Evolutionary conservation across 2,113 vertebrate species (phyloP), one percentile per base, ranked within the genome.

Genomic region (Isurus oxyrinchus): DNA sequence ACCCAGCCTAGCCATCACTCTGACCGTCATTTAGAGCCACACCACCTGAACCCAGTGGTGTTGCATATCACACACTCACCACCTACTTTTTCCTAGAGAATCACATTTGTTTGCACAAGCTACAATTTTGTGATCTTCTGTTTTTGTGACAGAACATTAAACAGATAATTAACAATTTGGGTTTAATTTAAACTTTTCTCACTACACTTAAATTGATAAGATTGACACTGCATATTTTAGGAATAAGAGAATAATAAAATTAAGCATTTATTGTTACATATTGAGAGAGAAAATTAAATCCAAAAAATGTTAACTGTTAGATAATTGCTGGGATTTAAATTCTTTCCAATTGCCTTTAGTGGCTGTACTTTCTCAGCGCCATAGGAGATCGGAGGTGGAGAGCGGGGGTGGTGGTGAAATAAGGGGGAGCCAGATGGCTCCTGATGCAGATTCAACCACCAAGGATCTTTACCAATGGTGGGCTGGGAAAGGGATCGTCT

Each of bases 141-240:
- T 44, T 49, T 86, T 35, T 2, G 35, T 35, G 35, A 79, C 72
- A 63, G 61, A 11, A 63, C 61, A 67, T n/a, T 23, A 57, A 97
- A 97, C 76, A 97, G 93, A n/a, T 96, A 90, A 97, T 57, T 96
- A 96, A 96, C 96, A 96, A 97, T 97, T 96, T 88, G 57, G 66
- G 96, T 97, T 55, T 96, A 97, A 96, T 97, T 97, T 5, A 31
- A 2, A 31, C 35, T 79, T 79, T 79, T 63, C 25, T 13, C 72
- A 79, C 25, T 63, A 79, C 72, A 79, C 7, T 31, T 25, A 79
- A 79, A 79, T 79, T 79, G 23, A 10, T 79, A 35, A 7, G 72
- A 25, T 35, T 31, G 35, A 35, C 72, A n/a, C 35, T 81, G 76
- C 76, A 81, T 35, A 81, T n/a, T 35, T 63, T 63, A n/a, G 27